Conservation (phyloP, 2,113 vertebrate species). For the Synodontis membranacea region DNA sequence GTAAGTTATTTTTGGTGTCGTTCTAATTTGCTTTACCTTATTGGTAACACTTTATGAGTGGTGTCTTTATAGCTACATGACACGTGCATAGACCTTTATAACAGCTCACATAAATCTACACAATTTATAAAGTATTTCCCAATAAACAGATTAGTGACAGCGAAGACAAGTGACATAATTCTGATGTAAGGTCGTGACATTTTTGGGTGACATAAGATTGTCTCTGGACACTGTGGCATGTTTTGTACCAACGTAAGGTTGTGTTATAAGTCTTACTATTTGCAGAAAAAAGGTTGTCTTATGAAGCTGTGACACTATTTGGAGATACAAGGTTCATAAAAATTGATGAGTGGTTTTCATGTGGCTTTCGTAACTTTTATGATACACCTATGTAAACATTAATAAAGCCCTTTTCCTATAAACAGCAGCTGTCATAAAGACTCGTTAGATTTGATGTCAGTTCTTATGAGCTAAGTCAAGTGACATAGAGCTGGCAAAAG, state of each 20-base stretch:
- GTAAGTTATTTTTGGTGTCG: constrained; percentile 71
- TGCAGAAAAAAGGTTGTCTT: neutral
- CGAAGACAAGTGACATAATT: neutral
- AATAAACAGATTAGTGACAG: neutral
- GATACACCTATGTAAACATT: neutral
- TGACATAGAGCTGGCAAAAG: neutral
- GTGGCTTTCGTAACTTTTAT: neutral
- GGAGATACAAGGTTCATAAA: neutral
- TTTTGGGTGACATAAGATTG: neutral
- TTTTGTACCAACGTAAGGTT: neutral
- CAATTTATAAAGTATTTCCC: neutral
- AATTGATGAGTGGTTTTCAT: neutral
- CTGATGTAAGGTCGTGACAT: neutral
- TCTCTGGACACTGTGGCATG: neutral
- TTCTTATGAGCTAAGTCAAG: neutral
- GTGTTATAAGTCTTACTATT: neutral
- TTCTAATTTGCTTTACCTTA: neutral
- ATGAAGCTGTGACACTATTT: neutral
- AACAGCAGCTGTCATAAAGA: no score
- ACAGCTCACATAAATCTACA: neutral
- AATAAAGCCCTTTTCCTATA: neutral
- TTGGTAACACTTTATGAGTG: neutral
- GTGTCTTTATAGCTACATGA: neutral
- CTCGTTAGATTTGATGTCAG: neutral
- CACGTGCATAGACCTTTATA: neutral